Conservation (phyloP, 2,797 vertebrate genomes). For the Enteromius radiatus region DNA sequence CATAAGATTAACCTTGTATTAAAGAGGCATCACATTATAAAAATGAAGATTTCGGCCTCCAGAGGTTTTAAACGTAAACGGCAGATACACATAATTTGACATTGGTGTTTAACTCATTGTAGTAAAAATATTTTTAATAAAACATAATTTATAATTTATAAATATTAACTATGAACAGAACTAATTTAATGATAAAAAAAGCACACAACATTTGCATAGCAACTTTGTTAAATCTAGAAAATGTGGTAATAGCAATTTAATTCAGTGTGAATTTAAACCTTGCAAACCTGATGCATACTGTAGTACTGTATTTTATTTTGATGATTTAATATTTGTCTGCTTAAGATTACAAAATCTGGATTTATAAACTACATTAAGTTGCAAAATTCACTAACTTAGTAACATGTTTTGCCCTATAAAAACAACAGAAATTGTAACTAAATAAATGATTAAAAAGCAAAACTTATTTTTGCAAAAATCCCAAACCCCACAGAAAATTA, state of each 20-base stretch:
- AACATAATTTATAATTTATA: background rate
- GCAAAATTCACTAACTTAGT: background rate
- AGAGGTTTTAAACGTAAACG: background rate
- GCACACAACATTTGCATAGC: background rate
- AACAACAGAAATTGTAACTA: background rate
- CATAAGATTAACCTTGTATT: conserved; percentile 11
- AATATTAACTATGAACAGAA: background rate
- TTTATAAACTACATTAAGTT: conserved; percentile 4
- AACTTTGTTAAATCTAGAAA: no score
- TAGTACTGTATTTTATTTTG: background rate
- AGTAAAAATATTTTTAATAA: background rate
- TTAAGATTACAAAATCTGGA: background rate
- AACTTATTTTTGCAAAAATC: background rate
- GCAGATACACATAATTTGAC: background rate
- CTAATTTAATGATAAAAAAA: background rate
- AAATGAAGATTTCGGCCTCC: background rate
- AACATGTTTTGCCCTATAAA: background rate
- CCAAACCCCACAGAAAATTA: background rate
- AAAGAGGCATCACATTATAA: conserved; percentile 1
- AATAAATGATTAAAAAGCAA: background rate
- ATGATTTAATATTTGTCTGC: background rate
- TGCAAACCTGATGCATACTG: background rate
- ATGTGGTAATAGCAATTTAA: no score
- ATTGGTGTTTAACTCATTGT: background rate
- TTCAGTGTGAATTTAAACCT: background rate